Conservation (phyloP, 2,113 vertebrate genomes). For the Athene cunicularia region DNA sequence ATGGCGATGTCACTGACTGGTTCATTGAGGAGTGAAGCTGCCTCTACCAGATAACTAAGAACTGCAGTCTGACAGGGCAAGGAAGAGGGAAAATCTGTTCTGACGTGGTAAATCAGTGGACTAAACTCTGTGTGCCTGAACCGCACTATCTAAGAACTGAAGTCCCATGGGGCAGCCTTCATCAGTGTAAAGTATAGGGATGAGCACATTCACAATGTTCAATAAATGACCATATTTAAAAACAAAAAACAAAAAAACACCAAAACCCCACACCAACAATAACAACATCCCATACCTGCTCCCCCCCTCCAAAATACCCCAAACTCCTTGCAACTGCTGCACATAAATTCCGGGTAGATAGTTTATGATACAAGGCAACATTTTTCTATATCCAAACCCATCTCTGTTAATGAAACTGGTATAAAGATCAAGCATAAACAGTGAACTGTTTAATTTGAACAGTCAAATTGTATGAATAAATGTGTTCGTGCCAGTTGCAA, state of each 20-base stretch:
- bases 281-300: accelerated
- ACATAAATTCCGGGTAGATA: background rate
- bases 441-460: background rate
- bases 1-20: background rate
- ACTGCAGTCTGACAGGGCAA: background rate
- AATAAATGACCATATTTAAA: background rate
- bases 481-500: background rate
- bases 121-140: background rate
- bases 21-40: background rate
- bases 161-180: background rate
- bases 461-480: background rate
- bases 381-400: background rate
- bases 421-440: background rate
- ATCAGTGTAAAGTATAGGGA: background rate
- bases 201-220: background rate
- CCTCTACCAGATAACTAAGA: background rate
- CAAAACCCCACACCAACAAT: background rate
- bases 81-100: background rate
- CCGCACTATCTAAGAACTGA: background rate
- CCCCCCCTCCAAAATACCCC: background rate
- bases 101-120: background rate
- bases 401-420: background rate
- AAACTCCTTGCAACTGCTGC: background rate
- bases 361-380: background rate
- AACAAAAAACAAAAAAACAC: background rate